Percentiles rank a stretch among this genome's conserved stretches.
phyloP scores from a whole-genome alignment of 2,797 vertebrate species.

The Lacerta bilineata region DNA sequence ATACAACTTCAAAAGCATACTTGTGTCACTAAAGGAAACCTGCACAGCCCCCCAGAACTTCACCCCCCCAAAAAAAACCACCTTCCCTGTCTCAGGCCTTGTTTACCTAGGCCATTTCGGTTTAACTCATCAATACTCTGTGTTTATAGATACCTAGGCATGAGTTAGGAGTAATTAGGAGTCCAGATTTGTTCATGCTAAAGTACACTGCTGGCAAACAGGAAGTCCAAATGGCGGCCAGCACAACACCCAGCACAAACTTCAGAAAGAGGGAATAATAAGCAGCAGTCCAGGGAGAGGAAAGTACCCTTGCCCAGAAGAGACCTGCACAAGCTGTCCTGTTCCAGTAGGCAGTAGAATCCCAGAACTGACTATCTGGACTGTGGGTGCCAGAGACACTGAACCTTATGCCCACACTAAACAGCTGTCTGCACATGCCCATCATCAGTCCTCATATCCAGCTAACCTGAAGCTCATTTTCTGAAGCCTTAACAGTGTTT shows the following conservation, averaged over 20 bases:
- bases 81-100: not conserved
- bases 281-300: not conserved
- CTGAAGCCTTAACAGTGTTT: not conserved
- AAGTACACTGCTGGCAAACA: not conserved
- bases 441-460: not conserved
- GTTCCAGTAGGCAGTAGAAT: too few relatives aligned
- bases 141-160: not conserved
- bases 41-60: not conserved
- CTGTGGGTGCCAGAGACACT: not conserved
- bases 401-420: not conserved
- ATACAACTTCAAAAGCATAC: not conserved
- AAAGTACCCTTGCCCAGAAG: not conserved
- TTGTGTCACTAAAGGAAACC: not conserved
- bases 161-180: not conserved
- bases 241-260: too few relatives aligned
- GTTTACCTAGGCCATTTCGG: not conserved
- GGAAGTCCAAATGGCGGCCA: not conserved
- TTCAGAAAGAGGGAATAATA: not conserved
- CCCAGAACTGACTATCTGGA: too few relatives aligned
- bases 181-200: not conserved
- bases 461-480: not conserved
- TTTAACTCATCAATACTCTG: not conserved
- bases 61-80: not conserved
- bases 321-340: not conserved
- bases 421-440: not conserved